These are phyloP conservation scores for Pocillopora grandis DNA, from an alignment of 92 coral and sea anemone genomes.

Conservation along the genomic window DNA sequence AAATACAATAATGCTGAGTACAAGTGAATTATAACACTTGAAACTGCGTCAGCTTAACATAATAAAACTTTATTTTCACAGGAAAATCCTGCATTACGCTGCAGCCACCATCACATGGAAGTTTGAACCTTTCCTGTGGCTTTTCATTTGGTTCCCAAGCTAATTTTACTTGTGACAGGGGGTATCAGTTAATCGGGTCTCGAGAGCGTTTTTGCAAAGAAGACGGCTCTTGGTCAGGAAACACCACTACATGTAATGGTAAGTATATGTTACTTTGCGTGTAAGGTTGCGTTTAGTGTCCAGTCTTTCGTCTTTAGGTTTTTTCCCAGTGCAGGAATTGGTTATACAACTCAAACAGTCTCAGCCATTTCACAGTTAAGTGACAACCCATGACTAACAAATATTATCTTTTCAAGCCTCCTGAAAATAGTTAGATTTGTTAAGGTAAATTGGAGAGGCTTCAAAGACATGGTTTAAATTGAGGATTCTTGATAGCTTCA, in stretches of 20 bases:
- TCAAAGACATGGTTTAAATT: too few species aligned
- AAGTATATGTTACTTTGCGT: background rate
- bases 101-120: slow-evolving; percentile 42
- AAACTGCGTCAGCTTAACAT: background rate
- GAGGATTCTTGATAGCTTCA: too few species aligned
- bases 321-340: too few species aligned
- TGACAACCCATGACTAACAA: too few species aligned
- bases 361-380: too few species aligned
- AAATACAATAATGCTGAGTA: background rate
- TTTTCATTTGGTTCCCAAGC: slow-evolving; percentile 50
- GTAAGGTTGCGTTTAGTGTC: too few species aligned
- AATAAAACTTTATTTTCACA: background rate
- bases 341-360: too few species aligned
- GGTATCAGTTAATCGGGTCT: slow-evolving; percentile 52
- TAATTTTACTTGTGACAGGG: slow-evolving; percentile 35
- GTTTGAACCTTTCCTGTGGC: slow-evolving; percentile 39
- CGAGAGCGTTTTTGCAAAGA: slow-evolving; percentile 41
- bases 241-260: slow-evolving; percentile 52
- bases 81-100: slow-evolving; percentile 40
- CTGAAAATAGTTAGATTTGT: too few species aligned
- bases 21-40: background rate
- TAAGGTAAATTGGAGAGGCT: too few species aligned
- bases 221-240: slow-evolving; percentile 63
- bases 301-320: too few species aligned
- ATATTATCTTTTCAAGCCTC: too few species aligned